A percentile compares a stretch with the other conserved stretches of the same genome.
phyloP scores from a whole-genome alignment of 2,797 vertebrate species.

The Manis pentadactyla region DNA sequence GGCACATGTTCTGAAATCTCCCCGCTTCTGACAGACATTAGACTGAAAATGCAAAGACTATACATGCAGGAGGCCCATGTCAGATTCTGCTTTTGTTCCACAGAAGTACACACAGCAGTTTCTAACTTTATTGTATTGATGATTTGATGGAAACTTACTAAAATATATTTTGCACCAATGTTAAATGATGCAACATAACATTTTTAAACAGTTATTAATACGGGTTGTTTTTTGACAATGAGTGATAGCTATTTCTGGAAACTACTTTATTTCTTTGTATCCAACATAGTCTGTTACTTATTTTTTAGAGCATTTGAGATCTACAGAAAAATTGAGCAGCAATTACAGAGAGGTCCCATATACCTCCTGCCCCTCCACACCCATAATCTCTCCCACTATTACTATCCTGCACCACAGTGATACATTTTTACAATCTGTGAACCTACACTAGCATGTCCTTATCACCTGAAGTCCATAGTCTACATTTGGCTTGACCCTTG shows the following conservation, averaged over 20 bases:
- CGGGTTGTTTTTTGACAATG: background rate
- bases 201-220: background rate
- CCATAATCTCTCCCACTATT: background rate
- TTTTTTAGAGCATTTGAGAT: background rate
- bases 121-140: background rate
- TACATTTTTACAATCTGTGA: background rate
- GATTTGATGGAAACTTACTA: background rate
- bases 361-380: too few relatives aligned
- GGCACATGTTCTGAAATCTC: background rate
- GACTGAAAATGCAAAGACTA: background rate
- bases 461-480: background rate
- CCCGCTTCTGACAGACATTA: background rate
- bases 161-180: background rate
- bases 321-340: background rate
- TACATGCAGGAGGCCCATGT: background rate
- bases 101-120: background rate
- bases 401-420: background rate
- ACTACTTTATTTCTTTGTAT: background rate
- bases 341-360: background rate
- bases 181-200: background rate
- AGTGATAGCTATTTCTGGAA: background rate
- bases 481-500: background rate
- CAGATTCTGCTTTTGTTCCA: background rate
- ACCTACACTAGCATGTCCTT: background rate
- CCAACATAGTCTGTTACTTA: background rate